Base-by-base conservation (phyloP, 2,888 invertebrate species). In the Julus scanicus region DNA sequence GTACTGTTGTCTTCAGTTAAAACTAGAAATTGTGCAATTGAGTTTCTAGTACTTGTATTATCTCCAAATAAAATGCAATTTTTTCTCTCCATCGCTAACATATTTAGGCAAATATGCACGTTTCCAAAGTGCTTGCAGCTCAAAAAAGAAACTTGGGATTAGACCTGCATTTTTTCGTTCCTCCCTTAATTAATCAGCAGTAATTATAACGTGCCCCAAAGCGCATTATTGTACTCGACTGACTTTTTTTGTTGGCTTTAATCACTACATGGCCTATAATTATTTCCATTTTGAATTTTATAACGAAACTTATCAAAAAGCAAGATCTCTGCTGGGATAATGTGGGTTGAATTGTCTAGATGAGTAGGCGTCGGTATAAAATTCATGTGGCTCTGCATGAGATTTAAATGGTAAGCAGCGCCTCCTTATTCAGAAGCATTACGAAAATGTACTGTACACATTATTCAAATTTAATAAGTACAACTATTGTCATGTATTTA, bases 211-310 rank as follows among this genome's bases (percentile, higher is more conserved):
- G 80, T 80, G 15, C 80, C 80, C 80, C 37, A 11, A 13, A 80
- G 80, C 80, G 80, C 37, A 39, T 80, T 80, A 80, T 80, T 80
- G 80, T 80, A 80, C 37, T 80, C 80, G 37, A 80, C 80, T 80
- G 15, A 29, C 11, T 80, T 80, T 80, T 80, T 80, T 80, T n/a
- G n/a, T 71, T 63, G 63, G 13, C 37, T 29, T 29, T 80, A 39
- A 80, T 80, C 80, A 39, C 80, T 37, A 80, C 80, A 80, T 80
- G 80, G 80, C 29, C 80, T 80, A 15, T 80, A 80, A 80, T 80
- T 80, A 80, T 80, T 37, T 39, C 37, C 37, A 80, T 37, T 71
- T 80, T 80, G 80, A 39, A 80, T 80, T 80, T 20, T 80, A 37
- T 80, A 80, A 37, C 80, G 80, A 80, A 80, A 80, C 37, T 37